Evolutionary conservation across 2,888 invertebrate genomes (phyloP), one percentile per base, ranked within the genome.

Genomic region (Drosophila neutralis): DNA sequence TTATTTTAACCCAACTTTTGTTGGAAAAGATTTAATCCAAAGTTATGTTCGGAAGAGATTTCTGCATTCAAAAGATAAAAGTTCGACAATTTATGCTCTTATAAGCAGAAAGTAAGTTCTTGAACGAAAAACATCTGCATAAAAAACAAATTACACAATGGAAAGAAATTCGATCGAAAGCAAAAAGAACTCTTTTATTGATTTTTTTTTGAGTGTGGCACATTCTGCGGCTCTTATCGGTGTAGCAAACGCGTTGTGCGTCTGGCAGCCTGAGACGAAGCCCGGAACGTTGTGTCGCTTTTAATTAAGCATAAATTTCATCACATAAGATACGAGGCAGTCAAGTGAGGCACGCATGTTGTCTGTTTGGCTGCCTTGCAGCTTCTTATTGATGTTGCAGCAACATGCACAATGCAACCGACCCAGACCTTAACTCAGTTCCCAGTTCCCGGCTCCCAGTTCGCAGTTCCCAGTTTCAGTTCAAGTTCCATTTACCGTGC

Each of bases 221-320:
- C 56, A 38, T 40, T 40, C 27, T n/a, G 56, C n/a, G n/a, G 18
- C 54, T 54, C 66, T 84, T 81, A 78, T 89, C 86, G 59, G 56
- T 54, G 54, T 24, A 29, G 60, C 51, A 40, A 48, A 73, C 72
- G 65, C 49, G 58, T 35, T 58, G 33, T 56, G 63, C 59, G 63
- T 63, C 33, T 45, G 49, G 56, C 36, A 24, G 42, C 33, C 15
- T 18, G 42, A 24, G 54, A 24, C 36, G 29, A 29, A n/a, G 40
- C 29, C 13, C 18, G 69, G 29, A 40, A 80, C 76, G 67, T 78
- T 86, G 83, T 91, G 91, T 91, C 91, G 87, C 84, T 91, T 91
- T 91, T 91, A 91, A 91, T 91, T 91, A 91, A 89, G 92, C 91
- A 91, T 92, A 92, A 91, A 91, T 91, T 91, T 91, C 91, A 90